Evolutionary conservation across 2,797 vertebrate genomes (phyloP).

Genomic region (Gobionotothen gibberifrons): DNA sequence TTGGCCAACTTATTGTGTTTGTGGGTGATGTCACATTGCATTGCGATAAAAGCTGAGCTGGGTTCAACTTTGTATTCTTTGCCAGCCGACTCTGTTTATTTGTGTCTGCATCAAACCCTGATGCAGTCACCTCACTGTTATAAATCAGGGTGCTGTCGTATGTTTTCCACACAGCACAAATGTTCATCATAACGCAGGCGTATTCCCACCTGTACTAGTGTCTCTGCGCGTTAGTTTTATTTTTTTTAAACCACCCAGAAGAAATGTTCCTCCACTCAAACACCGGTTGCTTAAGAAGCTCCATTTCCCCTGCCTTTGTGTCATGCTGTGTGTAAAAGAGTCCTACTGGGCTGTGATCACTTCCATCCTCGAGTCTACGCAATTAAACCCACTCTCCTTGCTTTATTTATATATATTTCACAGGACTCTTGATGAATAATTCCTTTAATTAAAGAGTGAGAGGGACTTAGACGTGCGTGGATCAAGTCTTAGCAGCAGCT

Average conservation of each 20-base stretch:
- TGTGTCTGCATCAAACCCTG: background rate
- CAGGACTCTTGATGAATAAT: conserved; percentile 74
- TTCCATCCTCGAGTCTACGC: conserved; percentile 61
- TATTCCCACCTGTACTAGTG: background rate
- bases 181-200: background rate
- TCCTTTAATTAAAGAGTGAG: conserved; percentile 69
- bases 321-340: conserved; percentile 54
- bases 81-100: background rate
- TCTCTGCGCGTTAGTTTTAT: background rate
- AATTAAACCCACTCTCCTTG: conserved; percentile 63
- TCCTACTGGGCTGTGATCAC: conserved; percentile 69
- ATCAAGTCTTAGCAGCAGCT: conserved; percentile 64
- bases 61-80: conserved; percentile 2
- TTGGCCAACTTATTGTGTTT: background rate
- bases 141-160: background rate
- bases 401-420: conserved; percentile 69
- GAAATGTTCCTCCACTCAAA: conserved; percentile 14
- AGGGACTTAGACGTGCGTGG: conserved; percentile 36
- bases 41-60: background rate
- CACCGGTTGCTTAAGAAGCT: conserved; percentile 40
- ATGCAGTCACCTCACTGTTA: background rate
- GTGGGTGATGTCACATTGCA: background rate
- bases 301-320: conserved; percentile 37
- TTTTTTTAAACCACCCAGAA: no score
- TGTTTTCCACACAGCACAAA: background rate